phyloP scores from a whole-genome alignment of 2,113 vertebrate species.

The Pyrgilauda ruficollis region DNA sequence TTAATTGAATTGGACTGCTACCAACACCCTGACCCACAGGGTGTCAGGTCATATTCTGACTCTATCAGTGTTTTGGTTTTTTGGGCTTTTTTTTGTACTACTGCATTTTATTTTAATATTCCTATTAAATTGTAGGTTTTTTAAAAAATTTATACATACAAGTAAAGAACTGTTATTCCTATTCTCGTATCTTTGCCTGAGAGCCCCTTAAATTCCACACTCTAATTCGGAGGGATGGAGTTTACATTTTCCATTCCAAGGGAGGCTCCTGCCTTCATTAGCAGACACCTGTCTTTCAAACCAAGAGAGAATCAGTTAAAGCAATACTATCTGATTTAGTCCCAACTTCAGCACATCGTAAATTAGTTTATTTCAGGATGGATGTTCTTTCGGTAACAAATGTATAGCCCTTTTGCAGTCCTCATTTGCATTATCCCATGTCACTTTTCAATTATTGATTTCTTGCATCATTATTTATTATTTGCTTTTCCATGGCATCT shows the following conservation, averaged over 20 bases:
- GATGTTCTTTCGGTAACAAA: not conserved
- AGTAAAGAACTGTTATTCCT: not conserved
- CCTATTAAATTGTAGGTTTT: no score
- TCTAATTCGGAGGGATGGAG: not conserved
- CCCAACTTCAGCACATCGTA: not conserved
- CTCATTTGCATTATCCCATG: not conserved
- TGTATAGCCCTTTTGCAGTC: not conserved
- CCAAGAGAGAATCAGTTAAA: not conserved
- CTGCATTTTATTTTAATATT: not conserved
- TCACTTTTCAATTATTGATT: not conserved
- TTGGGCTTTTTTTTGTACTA: not conserved
- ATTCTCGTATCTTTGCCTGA: no score
- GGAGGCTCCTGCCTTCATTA: not conserved
- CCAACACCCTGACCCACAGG: no score
- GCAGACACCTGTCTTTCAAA: not conserved
- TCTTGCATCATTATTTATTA: not conserved
- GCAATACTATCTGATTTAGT: not conserved
- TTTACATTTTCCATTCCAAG: not conserved
- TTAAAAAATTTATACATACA: no score
- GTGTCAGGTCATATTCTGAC: not conserved
- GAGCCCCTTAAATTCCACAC: not conserved
- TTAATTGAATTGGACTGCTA: not conserved
- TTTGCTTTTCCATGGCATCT: not conserved
- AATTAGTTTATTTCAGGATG: not conserved
- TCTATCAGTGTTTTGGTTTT: not conserved